Conservation (phyloP, 2,888 invertebrate species). For the Conomelus anceps region DNA sequence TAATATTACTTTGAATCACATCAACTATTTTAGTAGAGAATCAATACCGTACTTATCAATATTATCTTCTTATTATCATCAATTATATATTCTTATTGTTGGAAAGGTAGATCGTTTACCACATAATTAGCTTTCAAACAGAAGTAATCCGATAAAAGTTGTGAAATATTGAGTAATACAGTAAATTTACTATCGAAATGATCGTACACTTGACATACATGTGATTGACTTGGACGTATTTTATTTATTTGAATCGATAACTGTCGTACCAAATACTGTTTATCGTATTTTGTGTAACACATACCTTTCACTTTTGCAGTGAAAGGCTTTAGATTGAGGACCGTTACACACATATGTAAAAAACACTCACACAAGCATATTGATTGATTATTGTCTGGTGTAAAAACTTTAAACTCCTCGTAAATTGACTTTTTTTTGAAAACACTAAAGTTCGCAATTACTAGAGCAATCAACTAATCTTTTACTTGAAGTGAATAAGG, state of each 20-base stretch:
- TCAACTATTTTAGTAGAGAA: too few relatives aligned
- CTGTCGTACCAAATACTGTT: background rate
- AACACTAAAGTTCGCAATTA: background rate
- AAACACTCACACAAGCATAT: background rate
- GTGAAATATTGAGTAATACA: background rate
- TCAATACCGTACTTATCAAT: too few relatives aligned
- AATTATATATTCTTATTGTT: too few relatives aligned
- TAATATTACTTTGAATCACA: too few relatives aligned
- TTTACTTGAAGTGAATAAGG: background rate
- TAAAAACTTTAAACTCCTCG: background rate
- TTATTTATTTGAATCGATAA: background rate
- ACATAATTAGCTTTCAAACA: background rate
- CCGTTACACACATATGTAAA: background rate
- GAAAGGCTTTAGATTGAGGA: background rate
- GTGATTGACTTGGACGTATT: background rate
- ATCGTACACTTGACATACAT: background rate
- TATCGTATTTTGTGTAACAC: background rate
- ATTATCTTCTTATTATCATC: too few relatives aligned
- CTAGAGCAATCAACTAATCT: background rate
- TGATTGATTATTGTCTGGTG: background rate
- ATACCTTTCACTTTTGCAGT: background rate
- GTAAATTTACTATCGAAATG: background rate
- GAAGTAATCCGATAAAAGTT: background rate
- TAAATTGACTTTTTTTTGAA: background rate
- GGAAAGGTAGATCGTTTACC: too few relatives aligned